A percentile compares a stretch with the other conserved stretches of the same genome.
Evolutionary conservation across 1,140 invertebrate species (phyloP).

Genomic region (Drosophila parvula): DNA sequence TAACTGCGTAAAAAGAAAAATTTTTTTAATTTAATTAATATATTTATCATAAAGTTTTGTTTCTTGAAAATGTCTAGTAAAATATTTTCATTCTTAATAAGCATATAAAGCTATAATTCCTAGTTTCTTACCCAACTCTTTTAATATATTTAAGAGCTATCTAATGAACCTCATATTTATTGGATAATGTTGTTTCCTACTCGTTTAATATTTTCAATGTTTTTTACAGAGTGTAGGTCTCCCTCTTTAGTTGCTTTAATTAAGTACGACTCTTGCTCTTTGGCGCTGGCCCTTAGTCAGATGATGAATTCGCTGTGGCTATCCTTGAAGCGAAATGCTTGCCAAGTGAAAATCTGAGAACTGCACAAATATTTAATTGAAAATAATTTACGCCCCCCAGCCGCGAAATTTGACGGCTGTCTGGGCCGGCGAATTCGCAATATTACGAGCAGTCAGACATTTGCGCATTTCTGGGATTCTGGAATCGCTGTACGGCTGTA

Average conservation of each 20-base stretch:
- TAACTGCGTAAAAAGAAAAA: no score
- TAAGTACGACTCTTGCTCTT: not conserved
- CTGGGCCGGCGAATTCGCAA: conserved; percentile 24
- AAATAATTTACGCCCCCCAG: conserved; percentile 39
- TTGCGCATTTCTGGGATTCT: conserved; percentile 53
- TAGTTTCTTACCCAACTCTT: no score
- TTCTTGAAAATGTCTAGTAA: not conserved
- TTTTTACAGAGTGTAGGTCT: no score
- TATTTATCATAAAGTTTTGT: not conserved
- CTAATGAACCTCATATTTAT: no score
- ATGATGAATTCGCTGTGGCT: not conserved
- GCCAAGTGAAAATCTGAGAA: conserved; percentile 6
- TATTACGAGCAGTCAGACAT: conserved; percentile 53
- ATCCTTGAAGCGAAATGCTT: not conserved
- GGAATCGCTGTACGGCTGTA: conserved; percentile 8
- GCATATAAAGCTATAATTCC: no score
- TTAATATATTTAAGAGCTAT: no score
- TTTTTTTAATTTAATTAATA: no score
- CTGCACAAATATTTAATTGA: conserved; percentile 50
- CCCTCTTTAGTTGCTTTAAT: not conserved
- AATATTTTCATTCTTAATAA: not conserved
- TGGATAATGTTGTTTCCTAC: no score
- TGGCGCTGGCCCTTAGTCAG: not conserved
- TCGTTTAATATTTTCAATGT: no score
- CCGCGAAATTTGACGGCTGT: conserved; percentile 32